Conservation (phyloP, 2,888 invertebrate species). For the Cremastinae sp. region DNA sequence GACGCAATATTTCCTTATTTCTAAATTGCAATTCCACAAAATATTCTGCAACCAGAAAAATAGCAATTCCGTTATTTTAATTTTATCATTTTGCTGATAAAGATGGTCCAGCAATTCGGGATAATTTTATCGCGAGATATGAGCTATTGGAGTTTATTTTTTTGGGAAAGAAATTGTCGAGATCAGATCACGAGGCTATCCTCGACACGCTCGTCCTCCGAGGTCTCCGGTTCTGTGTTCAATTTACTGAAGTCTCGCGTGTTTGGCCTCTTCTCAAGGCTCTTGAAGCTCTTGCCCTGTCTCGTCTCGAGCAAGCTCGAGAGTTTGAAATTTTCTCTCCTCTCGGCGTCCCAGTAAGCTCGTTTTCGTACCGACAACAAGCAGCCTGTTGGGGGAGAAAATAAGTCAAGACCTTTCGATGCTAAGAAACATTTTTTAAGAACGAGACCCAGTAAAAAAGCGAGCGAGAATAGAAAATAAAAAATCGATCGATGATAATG, state of each 20-base stretch:
- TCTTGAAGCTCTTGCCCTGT: conserved; percentile 81
- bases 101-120: conserved; percentile 13
- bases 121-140: conserved; percentile 1
- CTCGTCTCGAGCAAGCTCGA: conserved; percentile 84
- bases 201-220: conserved; percentile 77
- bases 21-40: not conserved
- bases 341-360: conserved; percentile 74
- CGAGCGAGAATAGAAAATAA: not conserved
- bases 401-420: conserved; percentile 16
- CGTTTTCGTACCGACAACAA: conserved; percentile 74
- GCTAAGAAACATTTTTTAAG: not conserved
- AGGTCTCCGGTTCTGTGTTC: conserved; percentile 78
- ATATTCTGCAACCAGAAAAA: conserved; percentile 20
- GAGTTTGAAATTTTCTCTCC: conserved; percentile 83
- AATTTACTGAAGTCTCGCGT: conserved; percentile 78
- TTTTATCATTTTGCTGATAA: conserved; percentile 10
- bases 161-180: conserved; percentile 20
- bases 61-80: conserved; percentile 27
- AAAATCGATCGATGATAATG: too few species aligned
- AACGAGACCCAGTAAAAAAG: not conserved
- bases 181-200: conserved; percentile 69
- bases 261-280: conserved; percentile 77
- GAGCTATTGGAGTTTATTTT: conserved; percentile 17
- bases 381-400: conserved; percentile 70
- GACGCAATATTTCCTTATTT: not conserved